These are phyloP conservation scores for Brienomyrus longianalis DNA, from an alignment of 2,113 vertebrate species.

Conservation along the genomic window DNA sequence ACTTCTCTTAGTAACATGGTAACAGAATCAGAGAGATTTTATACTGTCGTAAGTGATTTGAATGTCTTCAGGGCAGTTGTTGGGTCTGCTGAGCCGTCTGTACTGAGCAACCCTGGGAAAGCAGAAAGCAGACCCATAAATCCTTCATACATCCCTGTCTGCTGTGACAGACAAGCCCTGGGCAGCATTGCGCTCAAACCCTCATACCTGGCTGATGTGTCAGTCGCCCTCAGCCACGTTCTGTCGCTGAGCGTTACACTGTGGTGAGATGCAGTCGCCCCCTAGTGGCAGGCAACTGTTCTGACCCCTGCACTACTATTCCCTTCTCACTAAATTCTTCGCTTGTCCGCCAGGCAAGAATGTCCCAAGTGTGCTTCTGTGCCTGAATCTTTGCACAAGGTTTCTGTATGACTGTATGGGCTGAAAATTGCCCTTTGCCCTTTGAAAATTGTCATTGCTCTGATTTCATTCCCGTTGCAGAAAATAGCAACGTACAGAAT, in stretches of 20 bases:
- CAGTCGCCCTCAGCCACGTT: constrained; percentile 28
- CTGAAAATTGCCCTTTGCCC: too few relatives aligned
- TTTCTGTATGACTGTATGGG: not conserved
- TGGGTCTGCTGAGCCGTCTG: not conserved
- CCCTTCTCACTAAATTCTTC: not conserved
- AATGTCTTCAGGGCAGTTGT: not conserved
- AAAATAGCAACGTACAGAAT: not conserved
- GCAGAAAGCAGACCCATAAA: constrained; percentile 41
- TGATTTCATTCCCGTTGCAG: not conserved
- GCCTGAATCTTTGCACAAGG: not conserved
- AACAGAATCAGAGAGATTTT: not conserved
- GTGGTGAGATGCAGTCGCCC: constrained; percentile 29
- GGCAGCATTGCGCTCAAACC: constrained; percentile 34
- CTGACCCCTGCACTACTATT: not conserved
- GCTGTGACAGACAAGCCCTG: constrained; percentile 43
- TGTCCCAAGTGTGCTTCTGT: not conserved
- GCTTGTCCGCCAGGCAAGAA: not conserved
- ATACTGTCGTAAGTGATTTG: not conserved
- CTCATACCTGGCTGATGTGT: constrained; percentile 43
- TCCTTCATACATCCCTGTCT: constrained; percentile 41
- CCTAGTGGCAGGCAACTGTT: constrained; percentile 26
- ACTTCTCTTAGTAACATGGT: not conserved
- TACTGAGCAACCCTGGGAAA: constrained; percentile 32
- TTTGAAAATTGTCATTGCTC: too few relatives aligned
- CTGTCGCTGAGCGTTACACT: not conserved